Evolutionary conservation across 2,888 invertebrate genomes (phyloP).

Genomic region (Diarsia brunnea): DNA sequence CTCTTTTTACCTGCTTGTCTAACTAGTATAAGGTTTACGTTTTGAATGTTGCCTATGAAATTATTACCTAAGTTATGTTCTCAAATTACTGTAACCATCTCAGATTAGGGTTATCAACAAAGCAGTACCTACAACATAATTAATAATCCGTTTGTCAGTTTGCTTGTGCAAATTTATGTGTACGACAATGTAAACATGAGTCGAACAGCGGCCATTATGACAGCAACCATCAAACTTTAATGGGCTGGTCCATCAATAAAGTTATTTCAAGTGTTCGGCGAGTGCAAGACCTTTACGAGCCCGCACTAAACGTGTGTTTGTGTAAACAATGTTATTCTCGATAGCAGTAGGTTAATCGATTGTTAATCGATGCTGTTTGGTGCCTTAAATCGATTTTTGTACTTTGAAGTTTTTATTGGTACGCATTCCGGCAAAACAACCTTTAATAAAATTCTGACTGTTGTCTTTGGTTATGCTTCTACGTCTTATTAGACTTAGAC

Average conservation of each 20-base stretch:
- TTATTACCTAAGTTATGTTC: not conserved
- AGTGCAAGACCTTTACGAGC: slow-evolving; percentile 68
- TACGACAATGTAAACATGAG: slow-evolving; percentile 69
- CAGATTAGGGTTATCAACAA: slow-evolving; percentile 3
- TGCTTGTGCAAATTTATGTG: slow-evolving; percentile 48
- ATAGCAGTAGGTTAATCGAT: slow-evolving; percentile 61
- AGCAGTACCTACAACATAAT: slow-evolving; percentile 33
- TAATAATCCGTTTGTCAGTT: slow-evolving; percentile 34
- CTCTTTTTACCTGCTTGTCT: not conserved
- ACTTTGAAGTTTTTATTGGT: slow-evolving; percentile 48
- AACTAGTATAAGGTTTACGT: too few relatives aligned
- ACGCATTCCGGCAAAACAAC: slow-evolving; percentile 1
- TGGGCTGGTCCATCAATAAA: slow-evolving; percentile 72
- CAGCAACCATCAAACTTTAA: slow-evolving; percentile 73
- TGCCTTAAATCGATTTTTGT: slow-evolving; percentile 27
- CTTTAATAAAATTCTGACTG: not conserved
- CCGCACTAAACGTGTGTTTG: slow-evolving; percentile 57
- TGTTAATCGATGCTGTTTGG: slow-evolving; percentile 52
- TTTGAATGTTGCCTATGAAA: not conserved
- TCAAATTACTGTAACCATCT: not conserved
- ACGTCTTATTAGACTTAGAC: not conserved
- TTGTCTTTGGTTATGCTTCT: not conserved
- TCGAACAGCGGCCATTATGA: slow-evolving; percentile 66
- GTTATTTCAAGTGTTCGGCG: slow-evolving; percentile 73
- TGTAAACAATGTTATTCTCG: slow-evolving; percentile 63